These are phyloP conservation scores for Rhinopomastus cyanomelas DNA, from an alignment of 2,113 vertebrate species.

Conservation along the genomic window DNA sequence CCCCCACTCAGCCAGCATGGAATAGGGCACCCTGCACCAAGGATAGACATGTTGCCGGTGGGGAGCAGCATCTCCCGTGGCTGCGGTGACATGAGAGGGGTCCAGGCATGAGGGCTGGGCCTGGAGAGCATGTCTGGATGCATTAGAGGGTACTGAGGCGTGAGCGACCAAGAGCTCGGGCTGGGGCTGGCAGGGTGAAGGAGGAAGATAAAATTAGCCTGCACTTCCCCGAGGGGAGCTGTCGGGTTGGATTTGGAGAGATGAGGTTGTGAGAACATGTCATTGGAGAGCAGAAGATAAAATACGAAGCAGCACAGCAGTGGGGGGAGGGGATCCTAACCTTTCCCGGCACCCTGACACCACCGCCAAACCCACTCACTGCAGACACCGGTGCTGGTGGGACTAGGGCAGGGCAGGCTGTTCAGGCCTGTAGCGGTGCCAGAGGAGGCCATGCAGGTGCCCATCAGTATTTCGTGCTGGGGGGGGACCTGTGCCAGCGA, in stretches of 20 bases:
- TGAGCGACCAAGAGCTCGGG: neutral
- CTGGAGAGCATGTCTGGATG: neutral
- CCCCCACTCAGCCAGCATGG: rapidly evolving
- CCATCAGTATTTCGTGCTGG: rapidly evolving
- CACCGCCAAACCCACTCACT: neutral
- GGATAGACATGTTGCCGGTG: rapidly evolving
- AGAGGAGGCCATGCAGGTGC: neutral
- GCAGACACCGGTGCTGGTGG: rapidly evolving
- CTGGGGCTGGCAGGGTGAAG: conserved; percentile 20
- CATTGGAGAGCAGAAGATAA: conserved; percentile 44
- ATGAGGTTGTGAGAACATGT: conserved; percentile 42
- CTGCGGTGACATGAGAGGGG: neutral
- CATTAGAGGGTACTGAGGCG: neutral
- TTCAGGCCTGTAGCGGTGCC: neutral
- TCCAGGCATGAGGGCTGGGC: rapidly evolving
- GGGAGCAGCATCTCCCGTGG: neutral
- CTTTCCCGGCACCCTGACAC: neutral
- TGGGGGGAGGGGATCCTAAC: conserved; percentile 2
- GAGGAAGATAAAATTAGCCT: conserved; percentile 59
- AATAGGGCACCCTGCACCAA: rapidly evolving
- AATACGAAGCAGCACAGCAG: conserved; percentile 1
- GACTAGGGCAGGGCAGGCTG: neutral
- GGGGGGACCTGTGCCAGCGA: neutral
- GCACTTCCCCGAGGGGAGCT: conserved; percentile 57
- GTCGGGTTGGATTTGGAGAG: conserved; percentile 60